Percentiles rank a stretch among this genome's conserved stretches.
phyloP scores from a whole-genome alignment of 2,113 vertebrate species.

The Pitta sordida region DNA sequence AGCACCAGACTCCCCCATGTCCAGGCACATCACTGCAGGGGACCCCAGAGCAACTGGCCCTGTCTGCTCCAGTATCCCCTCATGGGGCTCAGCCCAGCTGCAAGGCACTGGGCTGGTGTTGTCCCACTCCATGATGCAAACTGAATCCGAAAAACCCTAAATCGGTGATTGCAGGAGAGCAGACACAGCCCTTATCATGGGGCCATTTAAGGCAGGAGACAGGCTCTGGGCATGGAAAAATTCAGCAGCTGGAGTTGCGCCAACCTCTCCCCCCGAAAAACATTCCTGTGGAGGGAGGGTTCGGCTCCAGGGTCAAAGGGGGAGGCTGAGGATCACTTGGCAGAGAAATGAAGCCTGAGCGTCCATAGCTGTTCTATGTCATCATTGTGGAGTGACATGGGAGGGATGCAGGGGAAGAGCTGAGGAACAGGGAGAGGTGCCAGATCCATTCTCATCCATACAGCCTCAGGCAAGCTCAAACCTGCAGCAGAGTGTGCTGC shows the following conservation, averaged over 20 bases:
- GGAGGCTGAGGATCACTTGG: not conserved
- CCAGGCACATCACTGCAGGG: rapidly evolving
- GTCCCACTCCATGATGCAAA: rapidly evolving
- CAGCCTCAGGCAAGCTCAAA: not conserved
- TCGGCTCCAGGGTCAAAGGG: not conserved
- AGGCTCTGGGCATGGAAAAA: not conserved
- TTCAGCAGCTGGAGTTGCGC: not conserved
- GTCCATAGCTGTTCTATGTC: not conserved
- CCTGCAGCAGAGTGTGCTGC: not conserved
- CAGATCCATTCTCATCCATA: rapidly evolving
- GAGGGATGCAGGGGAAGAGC: not conserved
- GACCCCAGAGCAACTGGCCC: not conserved
- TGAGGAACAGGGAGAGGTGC: not conserved
- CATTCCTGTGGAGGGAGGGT: slow-evolving; percentile 9
- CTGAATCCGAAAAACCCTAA: not conserved
- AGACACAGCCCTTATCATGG: not conserved
- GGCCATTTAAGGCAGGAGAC: not conserved
- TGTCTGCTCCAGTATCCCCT: rapidly evolving
- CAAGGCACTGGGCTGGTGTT: not conserved
- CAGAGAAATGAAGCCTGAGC: not conserved
- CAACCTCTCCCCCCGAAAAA: not conserved
- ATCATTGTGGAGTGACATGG: rapidly evolving
- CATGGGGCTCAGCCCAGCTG: rapidly evolving
- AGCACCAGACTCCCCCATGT: rapidly evolving
- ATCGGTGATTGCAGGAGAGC: not conserved